phyloP scores from a whole-genome alignment of 2,888 invertebrate species.

The Chalcis sispes region DNA sequence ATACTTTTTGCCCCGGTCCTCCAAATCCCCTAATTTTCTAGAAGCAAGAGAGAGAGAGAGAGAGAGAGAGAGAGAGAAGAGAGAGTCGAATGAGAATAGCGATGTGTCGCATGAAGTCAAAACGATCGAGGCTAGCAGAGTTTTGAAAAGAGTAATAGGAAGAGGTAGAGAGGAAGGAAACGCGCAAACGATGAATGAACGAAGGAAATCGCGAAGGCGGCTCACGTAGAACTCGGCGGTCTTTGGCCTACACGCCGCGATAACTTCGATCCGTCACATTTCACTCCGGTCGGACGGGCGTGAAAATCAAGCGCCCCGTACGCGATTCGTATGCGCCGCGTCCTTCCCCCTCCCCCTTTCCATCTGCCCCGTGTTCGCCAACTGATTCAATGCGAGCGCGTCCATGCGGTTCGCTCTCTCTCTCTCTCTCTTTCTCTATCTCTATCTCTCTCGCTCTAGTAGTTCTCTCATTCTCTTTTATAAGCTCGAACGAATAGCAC shows the following conservation, averaged over 20 bases:
- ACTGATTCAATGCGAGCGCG: constrained; percentile 35
- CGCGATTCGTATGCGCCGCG: constrained; percentile 33
- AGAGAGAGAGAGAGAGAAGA: constrained; percentile 27
- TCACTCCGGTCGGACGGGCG: background rate
- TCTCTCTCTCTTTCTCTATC: background rate
- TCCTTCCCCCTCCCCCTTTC: background rate
- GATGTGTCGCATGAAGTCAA: constrained; percentile 21
- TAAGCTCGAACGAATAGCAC: too few relatives aligned
- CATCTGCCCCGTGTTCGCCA: background rate
- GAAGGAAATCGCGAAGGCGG: constrained; percentile 41
- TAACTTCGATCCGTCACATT: constrained; percentile 52
- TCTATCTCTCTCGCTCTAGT: too few relatives aligned
- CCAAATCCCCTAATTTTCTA: background rate
- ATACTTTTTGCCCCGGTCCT: constrained; percentile 6
- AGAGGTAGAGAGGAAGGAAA: background rate
- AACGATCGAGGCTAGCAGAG: background rate
- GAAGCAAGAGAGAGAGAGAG: background rate
- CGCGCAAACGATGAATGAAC: constrained; percentile 41
- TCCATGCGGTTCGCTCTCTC: constrained; percentile 28
- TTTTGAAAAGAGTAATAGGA: background rate
- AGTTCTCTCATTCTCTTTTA: too few relatives aligned
- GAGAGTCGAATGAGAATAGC: constrained; percentile 48
- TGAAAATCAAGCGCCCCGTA: constrained; percentile 45
- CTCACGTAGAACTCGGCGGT: constrained; percentile 43
- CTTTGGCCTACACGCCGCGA: constrained; percentile 41